Evolutionary conservation across 2,113 vertebrate species (phyloP).

Genomic region (Lucifuga dentata): DNA sequence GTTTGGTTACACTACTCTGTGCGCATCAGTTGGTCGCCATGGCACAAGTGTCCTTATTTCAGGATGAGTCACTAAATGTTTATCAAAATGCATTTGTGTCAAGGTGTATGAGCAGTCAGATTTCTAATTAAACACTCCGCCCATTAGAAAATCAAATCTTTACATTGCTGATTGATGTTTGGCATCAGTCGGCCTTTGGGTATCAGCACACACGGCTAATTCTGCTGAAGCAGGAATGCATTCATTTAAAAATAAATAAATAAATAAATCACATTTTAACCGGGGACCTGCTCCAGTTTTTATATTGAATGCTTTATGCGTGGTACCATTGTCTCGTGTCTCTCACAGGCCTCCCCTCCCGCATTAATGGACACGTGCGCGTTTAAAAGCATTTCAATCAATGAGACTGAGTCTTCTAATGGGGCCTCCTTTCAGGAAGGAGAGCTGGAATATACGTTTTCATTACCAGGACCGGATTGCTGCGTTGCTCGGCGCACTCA

Average conservation of each 20-base stretch:
- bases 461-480: constrained; percentile 77
- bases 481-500: constrained; percentile 64
- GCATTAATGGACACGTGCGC: constrained; percentile 76
- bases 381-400: constrained; percentile 85
- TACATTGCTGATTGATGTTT: constrained; percentile 28
- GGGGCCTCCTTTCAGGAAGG: constrained; percentile 77
- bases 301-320: constrained; percentile 47
- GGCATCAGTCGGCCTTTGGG: constrained; percentile 16
- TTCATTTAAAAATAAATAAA: constrained; percentile 20
- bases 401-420: constrained; percentile 79
- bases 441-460: constrained; percentile 78
- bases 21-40: too few relatives aligned
- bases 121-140: constrained; percentile 54
- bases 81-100: constrained; percentile 54
- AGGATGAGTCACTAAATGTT: constrained; percentile 47
- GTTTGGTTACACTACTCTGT: too few relatives aligned
- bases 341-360: constrained; percentile 57
- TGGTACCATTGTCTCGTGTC: constrained; percentile 54
- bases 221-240: constrained; percentile 16
- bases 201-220: constrained; percentile 43
- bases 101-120: constrained; percentile 46
- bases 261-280: constrained; percentile 23
- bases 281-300: constrained; percentile 33
- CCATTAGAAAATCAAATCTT: constrained; percentile 46
- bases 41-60: constrained; percentile 42